Evolutionary conservation across 2,888 invertebrate genomes (phyloP), one percentile per base, ranked within the genome.

Genomic region (Apamea monoglypha): DNA sequence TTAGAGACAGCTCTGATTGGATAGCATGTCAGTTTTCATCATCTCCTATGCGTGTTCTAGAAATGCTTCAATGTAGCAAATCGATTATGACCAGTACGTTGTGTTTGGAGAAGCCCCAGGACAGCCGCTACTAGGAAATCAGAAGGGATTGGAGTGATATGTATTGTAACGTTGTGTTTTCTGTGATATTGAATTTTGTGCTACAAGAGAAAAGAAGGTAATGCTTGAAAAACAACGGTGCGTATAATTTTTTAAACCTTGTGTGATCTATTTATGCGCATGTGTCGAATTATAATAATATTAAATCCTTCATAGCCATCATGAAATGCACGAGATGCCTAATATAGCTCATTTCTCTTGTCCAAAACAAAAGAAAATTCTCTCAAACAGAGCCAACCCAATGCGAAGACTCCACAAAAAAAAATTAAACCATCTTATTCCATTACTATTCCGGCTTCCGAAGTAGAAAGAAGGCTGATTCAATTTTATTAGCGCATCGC

Each of bases 401-500:
- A 50, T 50, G 63, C 40, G 29, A 59, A 76, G 70, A 79, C 53
- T 61, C 8, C 18, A 67, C 67, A 64, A 70, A 75, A 84, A 84
- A 78, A 77, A 83, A 81, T 78, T 74, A 66, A 85, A 74, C 79
- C 79, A 76, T 80, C 77, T 86, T 84, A 84, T 87, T 86, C 80
- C 84, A 88, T 88, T 86, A 87, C 87, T 88, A 88, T 85, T 88
- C 80, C 78, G 81, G 82, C 80, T 87, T 86, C 85, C 84, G 84
- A 89, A 89, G 88, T 90, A 86, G 89, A 92, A 92, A 91, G 89
- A 92, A 91, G 88, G 82, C 90, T 88, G 91, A 92, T 91, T 93
- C 90, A 90, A 91, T 90, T 89, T 90, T 89, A 94, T 94, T 93
- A 95, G 92, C 92, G 93, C 91, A 92, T 92, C 92, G 93, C 91